Conservation (phyloP, 2,113 vertebrate genomes). For the Hippolais icterina region DNA sequence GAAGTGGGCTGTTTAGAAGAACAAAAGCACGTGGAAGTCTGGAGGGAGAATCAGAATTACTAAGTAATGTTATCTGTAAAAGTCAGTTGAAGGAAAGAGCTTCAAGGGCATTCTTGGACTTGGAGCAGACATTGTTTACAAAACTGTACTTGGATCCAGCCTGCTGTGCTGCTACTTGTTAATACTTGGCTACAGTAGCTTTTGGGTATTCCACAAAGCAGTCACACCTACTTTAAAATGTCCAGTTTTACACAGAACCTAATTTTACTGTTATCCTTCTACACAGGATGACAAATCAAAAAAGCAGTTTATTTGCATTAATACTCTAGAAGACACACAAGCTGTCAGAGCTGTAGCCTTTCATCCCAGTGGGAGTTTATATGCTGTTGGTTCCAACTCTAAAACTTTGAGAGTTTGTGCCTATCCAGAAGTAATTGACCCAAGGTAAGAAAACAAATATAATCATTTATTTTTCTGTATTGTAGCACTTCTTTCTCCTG, state of each 20-base stretch:
- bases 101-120: neutral
- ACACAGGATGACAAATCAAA: constrained; percentile 82
- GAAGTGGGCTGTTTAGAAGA: neutral
- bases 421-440: constrained; percentile 84
- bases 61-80: neutral
- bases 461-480: neutral
- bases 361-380: constrained; percentile 92
- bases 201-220: neutral
- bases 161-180: neutral
- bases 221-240: neutral
- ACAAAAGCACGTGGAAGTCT: neutral
- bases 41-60: neutral
- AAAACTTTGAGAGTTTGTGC: constrained; percentile 95
- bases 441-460: constrained; percentile 73
- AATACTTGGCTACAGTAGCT: neutral
- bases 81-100: neutral
- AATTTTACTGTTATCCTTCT: neutral
- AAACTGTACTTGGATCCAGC: neutral
- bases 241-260: neutral
- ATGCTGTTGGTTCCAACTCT: constrained; percentile 96
- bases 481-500: neutral
- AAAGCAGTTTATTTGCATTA: constrained; percentile 87
- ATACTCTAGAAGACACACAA: constrained; percentile 93
- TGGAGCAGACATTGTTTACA: neutral
- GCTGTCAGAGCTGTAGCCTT: constrained; percentile 96